phyloP scores from a whole-genome alignment of 2,888 invertebrate genomes.

The Dryadula phaetusa region DNA sequence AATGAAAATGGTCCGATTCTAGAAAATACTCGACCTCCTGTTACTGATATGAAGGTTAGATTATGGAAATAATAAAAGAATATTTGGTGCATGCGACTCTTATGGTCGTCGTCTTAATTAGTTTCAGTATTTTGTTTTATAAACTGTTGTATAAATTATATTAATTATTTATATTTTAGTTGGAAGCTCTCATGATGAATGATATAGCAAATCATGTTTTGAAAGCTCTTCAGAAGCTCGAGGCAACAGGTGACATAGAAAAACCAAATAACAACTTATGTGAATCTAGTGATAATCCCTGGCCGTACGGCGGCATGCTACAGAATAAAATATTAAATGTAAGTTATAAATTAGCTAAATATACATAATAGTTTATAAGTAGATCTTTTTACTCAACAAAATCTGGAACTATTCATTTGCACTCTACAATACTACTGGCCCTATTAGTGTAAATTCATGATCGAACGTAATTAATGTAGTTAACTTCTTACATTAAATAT shows the following conservation, averaged over 20 bases:
- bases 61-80: background rate
- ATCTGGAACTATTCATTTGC: background rate
- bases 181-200: slow-evolving; percentile 70
- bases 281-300: slow-evolving; percentile 55
- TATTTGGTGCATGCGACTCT: too few relatives aligned
- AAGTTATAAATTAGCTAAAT: slow-evolving; percentile 17
- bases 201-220: slow-evolving; percentile 72
- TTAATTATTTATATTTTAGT: slow-evolving; percentile 50
- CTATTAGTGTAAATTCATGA: background rate
- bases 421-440: background rate
- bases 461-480: too few relatives aligned
- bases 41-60: slow-evolving; percentile 63
- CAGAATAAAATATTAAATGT: slow-evolving; percentile 69
- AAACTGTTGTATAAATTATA: too few relatives aligned
- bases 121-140: too few relatives aligned
- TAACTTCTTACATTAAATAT: too few relatives aligned
- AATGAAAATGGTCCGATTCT: slow-evolving; percentile 46
- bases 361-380: background rate
- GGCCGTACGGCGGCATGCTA: slow-evolving; percentile 64
- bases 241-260: slow-evolving; percentile 45
- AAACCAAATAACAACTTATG: slow-evolving; percentile 58
- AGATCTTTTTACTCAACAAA: background rate
- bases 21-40: slow-evolving; percentile 52
- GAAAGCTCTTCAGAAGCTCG: slow-evolving; percentile 58
- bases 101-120: too few relatives aligned